A percentile compares a stretch with the other conserved stretches of the same genome.
phyloP scores from a whole-genome alignment of 2,113 vertebrate species.

The Oenanthe oenanthe region DNA sequence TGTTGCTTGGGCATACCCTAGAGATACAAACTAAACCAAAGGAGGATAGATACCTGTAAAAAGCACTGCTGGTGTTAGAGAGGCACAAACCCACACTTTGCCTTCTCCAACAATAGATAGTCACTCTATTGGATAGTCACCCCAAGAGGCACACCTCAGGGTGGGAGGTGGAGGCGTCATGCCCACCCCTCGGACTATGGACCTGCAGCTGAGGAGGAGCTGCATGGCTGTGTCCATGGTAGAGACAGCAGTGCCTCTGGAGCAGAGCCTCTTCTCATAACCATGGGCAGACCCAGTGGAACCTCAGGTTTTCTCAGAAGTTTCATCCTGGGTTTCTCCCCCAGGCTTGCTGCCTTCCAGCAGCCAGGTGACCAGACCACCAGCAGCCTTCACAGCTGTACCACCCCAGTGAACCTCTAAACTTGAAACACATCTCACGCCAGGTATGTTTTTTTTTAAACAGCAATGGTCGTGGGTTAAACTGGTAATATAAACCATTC shows the following conservation, averaged over 20 bases:
- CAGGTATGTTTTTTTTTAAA: background rate
- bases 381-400: background rate
- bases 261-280: background rate
- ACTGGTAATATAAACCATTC: background rate
- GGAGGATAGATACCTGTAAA: background rate
- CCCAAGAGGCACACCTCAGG: background rate
- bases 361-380: background rate
- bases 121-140: background rate
- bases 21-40: background rate
- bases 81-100: background rate
- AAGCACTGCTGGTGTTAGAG: background rate
- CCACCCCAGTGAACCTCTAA: background rate
- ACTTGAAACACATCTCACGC: background rate
- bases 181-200: too few relatives aligned
- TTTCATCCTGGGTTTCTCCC: background rate
- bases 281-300: rapidly evolving
- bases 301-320: background rate
- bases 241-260: rapidly evolving
- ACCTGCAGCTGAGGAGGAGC: background rate
- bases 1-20: background rate
- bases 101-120: background rate
- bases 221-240: background rate
- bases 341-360: background rate
- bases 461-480: background rate
- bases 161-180: background rate